phyloP scores from a whole-genome alignment of 2,888 invertebrate genomes.

The Nomada lathburiana region DNA sequence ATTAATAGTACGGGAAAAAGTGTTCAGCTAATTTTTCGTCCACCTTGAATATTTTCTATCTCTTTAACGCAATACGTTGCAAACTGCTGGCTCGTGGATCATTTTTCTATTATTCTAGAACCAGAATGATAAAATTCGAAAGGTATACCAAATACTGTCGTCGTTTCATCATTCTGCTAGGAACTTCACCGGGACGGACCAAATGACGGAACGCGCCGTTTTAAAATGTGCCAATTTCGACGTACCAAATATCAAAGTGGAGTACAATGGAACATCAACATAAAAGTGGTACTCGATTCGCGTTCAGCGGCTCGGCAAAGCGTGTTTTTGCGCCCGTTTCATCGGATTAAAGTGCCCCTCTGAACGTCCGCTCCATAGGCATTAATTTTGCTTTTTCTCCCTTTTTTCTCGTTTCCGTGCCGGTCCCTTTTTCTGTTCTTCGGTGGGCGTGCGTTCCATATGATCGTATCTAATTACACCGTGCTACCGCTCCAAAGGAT shows the following conservation, averaged over 20 bases:
- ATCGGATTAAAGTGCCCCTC: conserved; percentile 6
- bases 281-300: conserved; percentile 12
- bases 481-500: conserved; percentile 29
- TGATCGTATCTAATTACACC: conserved; percentile 53
- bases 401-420: background rate
- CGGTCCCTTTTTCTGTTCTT: background rate
- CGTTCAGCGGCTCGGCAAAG: background rate
- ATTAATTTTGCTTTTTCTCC: background rate
- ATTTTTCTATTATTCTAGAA: no score
- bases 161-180: no score
- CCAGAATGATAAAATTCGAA: no score
- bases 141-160: no score
- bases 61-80: no score
- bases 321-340: conserved; percentile 12
- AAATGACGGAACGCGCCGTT: background rate
- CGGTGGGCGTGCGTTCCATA: background rate
- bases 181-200: no score
- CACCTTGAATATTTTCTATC: no score
- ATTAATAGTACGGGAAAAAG: no score
- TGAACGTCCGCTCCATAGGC: background rate
- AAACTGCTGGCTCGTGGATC: no score
- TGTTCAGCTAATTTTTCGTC: no score
- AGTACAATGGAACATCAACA: conserved; percentile 1
- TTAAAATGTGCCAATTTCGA: conserved; percentile 1
- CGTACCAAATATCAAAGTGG: background rate